phyloP scores from a whole-genome alignment of 2,113 vertebrate species.

The Shinisaurus crocodilurus region DNA sequence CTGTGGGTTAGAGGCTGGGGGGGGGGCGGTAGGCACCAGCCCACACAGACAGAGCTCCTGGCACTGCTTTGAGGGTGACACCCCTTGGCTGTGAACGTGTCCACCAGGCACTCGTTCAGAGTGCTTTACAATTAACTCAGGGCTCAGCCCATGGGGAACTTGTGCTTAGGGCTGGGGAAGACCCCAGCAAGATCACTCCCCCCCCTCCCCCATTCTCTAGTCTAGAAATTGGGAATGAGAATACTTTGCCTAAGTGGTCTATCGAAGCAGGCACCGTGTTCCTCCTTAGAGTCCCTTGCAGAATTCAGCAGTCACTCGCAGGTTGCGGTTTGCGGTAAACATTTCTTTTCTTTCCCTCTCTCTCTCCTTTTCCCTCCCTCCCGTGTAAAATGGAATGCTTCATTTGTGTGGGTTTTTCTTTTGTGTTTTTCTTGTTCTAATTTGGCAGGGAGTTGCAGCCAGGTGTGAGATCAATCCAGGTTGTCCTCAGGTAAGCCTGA shows the following conservation, averaged over 20 bases:
- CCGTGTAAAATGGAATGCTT: background rate
- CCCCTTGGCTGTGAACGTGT: background rate
- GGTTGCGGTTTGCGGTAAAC: background rate
- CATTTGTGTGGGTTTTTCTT: background rate
- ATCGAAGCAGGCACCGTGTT: background rate
- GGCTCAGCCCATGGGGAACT: background rate
- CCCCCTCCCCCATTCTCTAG: too few relatives aligned
- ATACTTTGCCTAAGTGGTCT: background rate
- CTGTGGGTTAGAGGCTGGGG: background rate
- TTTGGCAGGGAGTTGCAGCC: slow-evolving; percentile 89
- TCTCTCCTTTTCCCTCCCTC: background rate
- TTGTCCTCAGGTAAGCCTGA: slow-evolving; percentile 90
- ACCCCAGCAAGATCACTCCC: background rate
- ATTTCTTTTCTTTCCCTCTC: too few relatives aligned
- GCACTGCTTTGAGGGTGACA: background rate
- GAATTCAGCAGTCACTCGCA: background rate
- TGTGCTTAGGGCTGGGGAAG: background rate
- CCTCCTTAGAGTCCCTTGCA: background rate
- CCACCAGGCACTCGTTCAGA: background rate
- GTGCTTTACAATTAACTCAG: background rate
- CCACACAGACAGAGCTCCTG: too few relatives aligned
- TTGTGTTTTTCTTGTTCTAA: slow-evolving; percentile 19
- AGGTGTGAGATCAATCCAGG: slow-evolving; percentile 93
- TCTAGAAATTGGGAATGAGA: background rate
- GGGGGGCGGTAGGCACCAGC: background rate